Base-by-base conservation (phyloP, 1,140 invertebrate species). In the Drosophila bifasciata region DNA sequence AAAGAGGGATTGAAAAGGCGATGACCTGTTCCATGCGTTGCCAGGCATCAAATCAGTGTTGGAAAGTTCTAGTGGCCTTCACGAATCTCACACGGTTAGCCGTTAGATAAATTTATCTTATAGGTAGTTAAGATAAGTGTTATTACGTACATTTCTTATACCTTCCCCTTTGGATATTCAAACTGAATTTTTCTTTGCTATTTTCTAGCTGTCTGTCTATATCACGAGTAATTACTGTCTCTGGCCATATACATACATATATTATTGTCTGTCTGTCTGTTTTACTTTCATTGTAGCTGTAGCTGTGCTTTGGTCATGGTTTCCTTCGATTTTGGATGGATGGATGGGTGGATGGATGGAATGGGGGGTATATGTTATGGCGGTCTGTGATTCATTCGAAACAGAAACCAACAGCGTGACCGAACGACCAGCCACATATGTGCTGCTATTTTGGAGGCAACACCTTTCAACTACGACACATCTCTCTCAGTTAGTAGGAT, bases 371-470 rank as follows among this genome's bases (percentile, higher is more conserved):
- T 51, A 52, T 44, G 25, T 64, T 52, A 50, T 28, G 9, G 28
- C 28, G 28, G 28, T 66, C 46, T 1, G 28, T 66, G 63, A 66
- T 25, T 66, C 63, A 67, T 64, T 39, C 21, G 15, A 60, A 32
- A 11, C 53, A 13, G 39, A 62, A 13, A 32, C 7, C 61, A 68
- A 61, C 19, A 39, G 39, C 28, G 32, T 23, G 41, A 51, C 49
- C 36, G 11, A 25, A n/a, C n/a, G n/a, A n/a, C n/a, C n/a, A n/a
- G n/a, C n/a, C 25, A 66, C n/a, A 64, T 48, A 66, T 53, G 61
- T 68, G 63, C n/a, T 4, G 17, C 23, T 32, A 15, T 19, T 67
- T 44, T 48, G 1, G 1, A 48, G 16, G 16, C 51, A 53, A 23
- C 25, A 25, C 6, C 25, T 25, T n/a, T n/a, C n/a, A n/a, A n/a